Conservation (phyloP, 2,888 invertebrate species). For the Glomeris marginata region DNA sequence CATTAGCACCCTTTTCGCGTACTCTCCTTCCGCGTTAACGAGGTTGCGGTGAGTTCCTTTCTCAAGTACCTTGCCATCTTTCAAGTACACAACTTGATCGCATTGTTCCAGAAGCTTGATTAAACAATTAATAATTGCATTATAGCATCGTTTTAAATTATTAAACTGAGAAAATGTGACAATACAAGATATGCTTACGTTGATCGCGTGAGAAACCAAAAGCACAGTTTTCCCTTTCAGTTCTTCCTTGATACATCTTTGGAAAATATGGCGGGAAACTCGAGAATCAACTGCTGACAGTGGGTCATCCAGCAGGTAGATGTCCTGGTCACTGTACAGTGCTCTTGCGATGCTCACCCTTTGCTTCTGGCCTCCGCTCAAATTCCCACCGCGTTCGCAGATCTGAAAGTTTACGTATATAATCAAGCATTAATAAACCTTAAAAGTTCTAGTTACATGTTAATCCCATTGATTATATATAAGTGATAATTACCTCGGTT, state of each 20-base stretch:
- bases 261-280: constrained; percentile 39
- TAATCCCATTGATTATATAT: background rate
- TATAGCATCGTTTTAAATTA: background rate
- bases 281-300: constrained; percentile 39
- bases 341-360: constrained; percentile 41
- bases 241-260: constrained; percentile 26
- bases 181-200: constrained; percentile 20
- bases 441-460: background rate
- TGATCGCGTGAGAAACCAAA: constrained; percentile 26
- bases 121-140: background rate
- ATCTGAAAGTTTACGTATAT: constrained; percentile 23
- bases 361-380: constrained; percentile 40
- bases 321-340: constrained; percentile 33
- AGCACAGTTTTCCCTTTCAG: constrained; percentile 26
- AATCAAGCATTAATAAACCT: background rate
- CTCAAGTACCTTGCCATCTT: constrained; percentile 39
- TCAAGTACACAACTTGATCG: constrained; percentile 41
- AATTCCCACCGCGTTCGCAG: constrained; percentile 35
- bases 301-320: constrained; percentile 43
- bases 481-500: constrained; percentile 29
- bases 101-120: constrained; percentile 40
- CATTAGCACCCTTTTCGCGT: constrained; percentile 23
- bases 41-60: constrained; percentile 38
- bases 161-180: no score
- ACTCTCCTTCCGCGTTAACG: constrained; percentile 28